Base-by-base conservation (phyloP, 2,113 vertebrate genomes). In the Beaufortia kweichowensis region DNA sequence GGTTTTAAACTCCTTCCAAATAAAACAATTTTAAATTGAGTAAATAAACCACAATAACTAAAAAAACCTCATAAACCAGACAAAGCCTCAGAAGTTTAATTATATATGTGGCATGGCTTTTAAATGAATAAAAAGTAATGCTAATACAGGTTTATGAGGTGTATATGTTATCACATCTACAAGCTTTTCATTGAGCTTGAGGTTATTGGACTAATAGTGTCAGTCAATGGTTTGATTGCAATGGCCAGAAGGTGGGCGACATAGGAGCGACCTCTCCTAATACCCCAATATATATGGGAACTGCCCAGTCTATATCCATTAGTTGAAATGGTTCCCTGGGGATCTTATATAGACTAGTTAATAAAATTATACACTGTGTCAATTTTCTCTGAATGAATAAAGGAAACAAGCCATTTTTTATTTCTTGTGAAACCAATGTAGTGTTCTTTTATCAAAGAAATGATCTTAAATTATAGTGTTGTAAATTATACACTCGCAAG, bases 101-200 rank as follows among this genome's bases (percentile, higher is more conserved):
- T 33, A 17, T 29, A 46, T 23, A 5, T 33, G 31, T 24, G 23
- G 21, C 3, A 43, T 43, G 55, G 55, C 23, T 59, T 73, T 59
- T 64, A 65, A 65, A 74, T 59, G 10, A 11, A 64, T 70, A 57
- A 21, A 70, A 72, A 11, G 35, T 26, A 53, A 53, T 53, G 48
- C 6, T 26, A 73, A 78, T 26, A 46, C 23, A 64, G 62, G 21
- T 4, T 64, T 41, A 61, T 62, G 29, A 41, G 67, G 6, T 41
- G 53, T 31, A 5, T 15, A 23, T 33, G 31, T 15, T 43, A 33
- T 53, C 19, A 29, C 62, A 46, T 28, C 48, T 31, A 31, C 24
- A 46, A 11, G 1, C 39, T 39, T 10, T 39, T 3, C 8, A 39
- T 10, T 23, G 39, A 29, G 24, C 41, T 14, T 31, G 72, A 63